A percentile compares a stretch with the other conserved stretches of the same genome.
phyloP scores from a whole-genome alignment of 2,888 invertebrate genomes.

The Mamestra brassicae region DNA sequence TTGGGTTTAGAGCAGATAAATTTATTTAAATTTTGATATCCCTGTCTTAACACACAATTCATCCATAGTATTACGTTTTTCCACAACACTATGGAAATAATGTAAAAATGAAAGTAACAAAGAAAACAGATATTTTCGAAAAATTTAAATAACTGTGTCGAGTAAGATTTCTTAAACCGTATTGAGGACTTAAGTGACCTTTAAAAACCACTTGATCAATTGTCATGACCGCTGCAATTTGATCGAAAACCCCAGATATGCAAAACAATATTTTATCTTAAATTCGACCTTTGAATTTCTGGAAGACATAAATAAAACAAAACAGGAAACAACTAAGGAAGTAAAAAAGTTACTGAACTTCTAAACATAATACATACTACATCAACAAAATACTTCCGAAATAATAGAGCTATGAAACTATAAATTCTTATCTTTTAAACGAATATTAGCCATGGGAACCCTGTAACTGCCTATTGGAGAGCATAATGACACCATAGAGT shows the following conservation, averaged over 20 bases:
- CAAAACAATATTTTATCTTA: neutral
- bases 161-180: too few species aligned
- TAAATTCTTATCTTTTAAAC: slow-evolving; percentile 58
- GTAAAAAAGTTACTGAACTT: neutral
- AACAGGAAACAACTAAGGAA: neutral
- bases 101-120: too few species aligned
- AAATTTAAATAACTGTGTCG: too few species aligned
- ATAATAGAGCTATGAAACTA: slow-evolving; percentile 37
- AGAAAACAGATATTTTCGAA: too few species aligned
- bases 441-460: slow-evolving; percentile 49
- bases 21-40: too few species aligned
- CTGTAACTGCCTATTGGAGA: slow-evolving; percentile 50
- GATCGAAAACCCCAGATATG: neutral
- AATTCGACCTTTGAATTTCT: neutral
- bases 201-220: too few species aligned
- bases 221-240: neutral
- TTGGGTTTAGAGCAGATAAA: too few species aligned
- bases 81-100: too few species aligned
- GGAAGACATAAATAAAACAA: neutral
- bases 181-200: too few species aligned
- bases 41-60: too few species aligned
- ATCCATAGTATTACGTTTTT: too few species aligned
- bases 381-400: slow-evolving; percentile 36
- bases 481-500: slow-evolving; percentile 35
- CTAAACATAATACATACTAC: neutral